Evolutionary conservation across 2,797 vertebrate genomes (phyloP).

Genomic region (Chaunax sp.): DNA sequence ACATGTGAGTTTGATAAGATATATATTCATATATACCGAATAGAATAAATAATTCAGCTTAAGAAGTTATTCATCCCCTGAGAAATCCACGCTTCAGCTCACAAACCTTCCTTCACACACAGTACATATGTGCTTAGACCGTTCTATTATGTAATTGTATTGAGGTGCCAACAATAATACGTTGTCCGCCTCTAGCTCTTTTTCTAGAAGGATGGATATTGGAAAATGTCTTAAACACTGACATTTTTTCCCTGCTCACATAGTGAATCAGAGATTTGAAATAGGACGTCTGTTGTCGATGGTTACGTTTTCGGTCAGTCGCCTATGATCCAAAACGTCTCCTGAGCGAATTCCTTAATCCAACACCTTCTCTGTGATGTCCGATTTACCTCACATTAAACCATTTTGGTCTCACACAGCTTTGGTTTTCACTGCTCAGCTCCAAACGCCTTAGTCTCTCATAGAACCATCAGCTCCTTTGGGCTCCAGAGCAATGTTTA

Average conservation of each 20-base stretch:
- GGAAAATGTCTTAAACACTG: no score
- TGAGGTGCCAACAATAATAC: not conserved
- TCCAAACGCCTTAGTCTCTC: conserved; percentile 2
- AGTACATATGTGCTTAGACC: not conserved
- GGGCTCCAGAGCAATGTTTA: conserved; percentile 47
- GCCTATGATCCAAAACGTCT: conserved; percentile 7
- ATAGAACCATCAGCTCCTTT: conserved; percentile 13
- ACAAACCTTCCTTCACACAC: no score
- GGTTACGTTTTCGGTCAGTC: not conserved
- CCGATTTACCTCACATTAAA: conserved; percentile 27
- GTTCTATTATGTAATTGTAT: not conserved
- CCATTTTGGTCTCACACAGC: not conserved
- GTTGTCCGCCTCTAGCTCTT: not conserved
- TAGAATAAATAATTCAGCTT: no score
- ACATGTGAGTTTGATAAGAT: no score
- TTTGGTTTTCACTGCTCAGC: not conserved
- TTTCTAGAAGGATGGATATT: no score
- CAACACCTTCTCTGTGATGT: not conserved
- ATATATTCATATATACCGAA: no score
- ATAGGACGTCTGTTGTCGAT: not conserved
- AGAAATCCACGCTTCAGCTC: no score
- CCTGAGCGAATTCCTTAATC: conserved; percentile 13
- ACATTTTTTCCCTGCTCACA: no score
- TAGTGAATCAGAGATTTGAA: conserved; percentile 7
- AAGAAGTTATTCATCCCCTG: no score